Conservation (phyloP, 2,888 invertebrate species). For the Thymelicus sylvestris region DNA sequence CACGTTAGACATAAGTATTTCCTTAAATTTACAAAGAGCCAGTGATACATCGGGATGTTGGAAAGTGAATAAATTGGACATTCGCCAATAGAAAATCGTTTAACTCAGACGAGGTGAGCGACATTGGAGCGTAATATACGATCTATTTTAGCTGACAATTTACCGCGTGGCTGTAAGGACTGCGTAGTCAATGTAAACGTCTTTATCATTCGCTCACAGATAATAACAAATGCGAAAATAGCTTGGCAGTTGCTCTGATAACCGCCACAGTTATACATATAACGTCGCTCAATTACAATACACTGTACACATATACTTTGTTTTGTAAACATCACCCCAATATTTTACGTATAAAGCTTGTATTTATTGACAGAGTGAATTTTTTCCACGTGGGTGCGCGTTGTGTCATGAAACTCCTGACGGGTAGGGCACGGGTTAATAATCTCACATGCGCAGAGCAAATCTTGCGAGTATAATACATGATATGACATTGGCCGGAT, state of each 20-base stretch:
- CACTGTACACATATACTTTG: no score
- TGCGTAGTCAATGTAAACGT: constrained; percentile 38
- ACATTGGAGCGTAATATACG: constrained; percentile 65
- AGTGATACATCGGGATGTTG: constrained; percentile 41
- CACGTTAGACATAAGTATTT: constrained; percentile 10
- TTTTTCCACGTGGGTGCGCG: no score
- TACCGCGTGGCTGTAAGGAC: constrained; percentile 46
- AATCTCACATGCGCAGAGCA: not conserved
- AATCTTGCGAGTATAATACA: not conserved
- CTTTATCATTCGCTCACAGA: constrained; percentile 31
- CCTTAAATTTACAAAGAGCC: constrained; percentile 32
- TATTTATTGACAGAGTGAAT: not conserved
- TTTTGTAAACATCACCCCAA: constrained; percentile 14
- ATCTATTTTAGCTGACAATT: constrained; percentile 72
- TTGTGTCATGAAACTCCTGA: no score
- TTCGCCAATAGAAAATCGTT: constrained; percentile 69
- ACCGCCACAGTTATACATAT: constrained; percentile 9
- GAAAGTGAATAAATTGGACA: constrained; percentile 69
- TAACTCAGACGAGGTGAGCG: constrained; percentile 69
- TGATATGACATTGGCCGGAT: not conserved
- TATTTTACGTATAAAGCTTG: not conserved
- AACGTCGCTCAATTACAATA: constrained; percentile 18
- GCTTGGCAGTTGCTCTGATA: constrained; percentile 35
- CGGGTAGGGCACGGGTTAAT: not conserved
- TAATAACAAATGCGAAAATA: constrained; percentile 40